A percentile compares a stretch with the other conserved stretches of the same genome.
These are phyloP conservation scores for Crossocerus cetratus DNA, from an alignment of 2,888 invertebrate genomes.

Conservation along the genomic window DNA sequence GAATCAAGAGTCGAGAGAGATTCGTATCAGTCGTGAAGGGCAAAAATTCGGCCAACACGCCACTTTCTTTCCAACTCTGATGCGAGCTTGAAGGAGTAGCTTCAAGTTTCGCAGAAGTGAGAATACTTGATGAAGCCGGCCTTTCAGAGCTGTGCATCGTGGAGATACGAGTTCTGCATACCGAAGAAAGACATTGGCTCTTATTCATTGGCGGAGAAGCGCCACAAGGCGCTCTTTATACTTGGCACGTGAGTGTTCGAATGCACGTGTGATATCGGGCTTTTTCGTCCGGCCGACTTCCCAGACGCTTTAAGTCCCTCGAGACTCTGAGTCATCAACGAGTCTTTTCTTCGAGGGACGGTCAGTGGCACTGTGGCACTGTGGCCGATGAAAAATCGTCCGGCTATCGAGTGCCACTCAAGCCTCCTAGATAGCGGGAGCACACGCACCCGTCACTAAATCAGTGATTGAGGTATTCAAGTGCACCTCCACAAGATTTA, in stretches of 20 bases:
- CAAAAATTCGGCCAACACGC: not conserved
- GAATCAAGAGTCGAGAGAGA: constrained; percentile 8
- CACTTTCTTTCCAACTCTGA: too few species aligned
- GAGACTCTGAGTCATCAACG: too few species aligned
- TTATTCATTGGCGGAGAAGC: not conserved
- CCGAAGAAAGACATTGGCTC: constrained; percentile 28
- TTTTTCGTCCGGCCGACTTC: constrained; percentile 11
- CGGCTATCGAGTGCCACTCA: not conserved
- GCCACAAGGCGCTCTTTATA: constrained; percentile 51
- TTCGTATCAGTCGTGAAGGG: not conserved
- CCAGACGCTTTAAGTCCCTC: not conserved
- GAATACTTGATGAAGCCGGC: too few species aligned
- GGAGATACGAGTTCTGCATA: constrained; percentile 36
- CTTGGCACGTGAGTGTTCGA: constrained; percentile 14
- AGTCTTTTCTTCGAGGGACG: not conserved
- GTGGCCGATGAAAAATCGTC: constrained; percentile 2
- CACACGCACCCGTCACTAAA: too few species aligned
- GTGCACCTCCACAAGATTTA: too few species aligned
- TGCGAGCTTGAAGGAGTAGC: too few species aligned
- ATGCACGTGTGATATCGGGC: not conserved
- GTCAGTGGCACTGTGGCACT: not conserved
- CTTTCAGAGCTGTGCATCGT: not conserved
- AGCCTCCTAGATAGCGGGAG: not conserved
- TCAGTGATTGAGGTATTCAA: too few species aligned
- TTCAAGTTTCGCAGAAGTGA: too few species aligned